Base-by-base conservation (phyloP, 2,888 invertebrate species). In the Eulithis testata region DNA sequence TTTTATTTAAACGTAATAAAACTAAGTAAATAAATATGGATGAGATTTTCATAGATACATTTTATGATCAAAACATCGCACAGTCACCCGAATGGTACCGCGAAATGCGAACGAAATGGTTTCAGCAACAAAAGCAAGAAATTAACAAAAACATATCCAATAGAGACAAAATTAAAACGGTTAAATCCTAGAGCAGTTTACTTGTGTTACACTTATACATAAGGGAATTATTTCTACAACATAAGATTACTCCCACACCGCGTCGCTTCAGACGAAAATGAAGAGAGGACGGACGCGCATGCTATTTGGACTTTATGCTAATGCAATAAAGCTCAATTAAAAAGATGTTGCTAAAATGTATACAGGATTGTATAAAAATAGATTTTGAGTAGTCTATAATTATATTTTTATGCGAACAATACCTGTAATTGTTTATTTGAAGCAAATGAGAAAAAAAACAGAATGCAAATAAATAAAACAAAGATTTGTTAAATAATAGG, bases 141-240 rank as follows among this genome's bases (percentile, higher is more conserved):
- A 72, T 55, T 61, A 72, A 75, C 70, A 72, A 71, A 55, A 73
- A 72, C 70, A 70, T 68, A 71, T 69, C 65, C 66, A 76, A 76
- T 75, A 81, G 81, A 67, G 54, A 40, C 2, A 6, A 79, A 85
- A 83, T 81, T 75, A 82, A 83, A 82, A 81, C 77, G 70, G 76
- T 77, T 76, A 76, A 76, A 80, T 74, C 76, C 83, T 86, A 86
- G 76, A 85, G 81, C 81, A 81, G 83, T 84, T 85, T 83, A 86
- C 83, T 84, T 80, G 82, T 80, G 78, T 88, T 88, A 89, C 83
- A 73, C 89, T 89, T 89, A 89, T 53, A 47, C 87, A 88, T 88
- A 73, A 79, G 86, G 88, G 86, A 90, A 88, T 88, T 89, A 89
- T 85, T 84, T 79, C 90, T 90, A 90, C 85, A 89, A 88, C 85